phyloP scores from a whole-genome alignment of 92 coral and sea anemone genomes.

The Ricordea florida region DNA sequence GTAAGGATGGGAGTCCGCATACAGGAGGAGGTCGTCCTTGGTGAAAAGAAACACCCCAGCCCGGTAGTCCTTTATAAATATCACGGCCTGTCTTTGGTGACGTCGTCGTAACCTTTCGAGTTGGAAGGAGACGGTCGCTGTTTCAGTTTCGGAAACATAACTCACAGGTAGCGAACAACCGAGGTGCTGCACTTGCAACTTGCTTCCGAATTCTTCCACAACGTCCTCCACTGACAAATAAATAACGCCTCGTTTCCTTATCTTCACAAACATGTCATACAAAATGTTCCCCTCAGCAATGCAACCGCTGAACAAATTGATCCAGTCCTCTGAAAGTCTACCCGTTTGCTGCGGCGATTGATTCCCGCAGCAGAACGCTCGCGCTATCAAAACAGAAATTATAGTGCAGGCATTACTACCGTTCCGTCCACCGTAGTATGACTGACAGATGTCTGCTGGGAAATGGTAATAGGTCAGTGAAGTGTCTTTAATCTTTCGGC shows the following conservation, averaged over 20 bases:
- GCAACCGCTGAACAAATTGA: slow-evolving; percentile 30
- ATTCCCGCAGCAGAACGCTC: slow-evolving; percentile 18
- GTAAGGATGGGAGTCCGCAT: slow-evolving; percentile 53
- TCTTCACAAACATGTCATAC: slow-evolving; percentile 32
- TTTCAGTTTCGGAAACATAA: slow-evolving; percentile 40
- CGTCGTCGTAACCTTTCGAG: slow-evolving; percentile 9
- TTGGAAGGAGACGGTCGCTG: slow-evolving; percentile 44
- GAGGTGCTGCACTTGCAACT: slow-evolving; percentile 4
- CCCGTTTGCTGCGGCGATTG: neutral
- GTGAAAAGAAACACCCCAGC: slow-evolving; percentile 54
- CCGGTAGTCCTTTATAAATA: slow-evolving; percentile 51
- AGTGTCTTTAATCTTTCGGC: slow-evolving; percentile 12
- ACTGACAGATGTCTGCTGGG: slow-evolving; percentile 48
- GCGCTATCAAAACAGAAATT: slow-evolving; percentile 51
- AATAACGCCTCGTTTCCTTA: slow-evolving; percentile 23
- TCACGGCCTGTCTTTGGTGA: slow-evolving; percentile 18
- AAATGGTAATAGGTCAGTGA: slow-evolving; percentile 40
- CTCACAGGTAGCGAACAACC: slow-evolving; percentile 50
- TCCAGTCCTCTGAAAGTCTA: slow-evolving; percentile 21
- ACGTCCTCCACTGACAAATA: slow-evolving; percentile 59
- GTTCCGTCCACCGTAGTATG: slow-evolving; percentile 51
- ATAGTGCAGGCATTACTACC: slow-evolving; percentile 59
- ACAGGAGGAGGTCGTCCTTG: slow-evolving; percentile 45
- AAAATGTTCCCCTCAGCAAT: slow-evolving; percentile 46
- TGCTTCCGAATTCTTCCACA: slow-evolving; percentile 25